Conservation (phyloP, 2,113 vertebrate species). For the Oreochromis niloticus region DNA sequence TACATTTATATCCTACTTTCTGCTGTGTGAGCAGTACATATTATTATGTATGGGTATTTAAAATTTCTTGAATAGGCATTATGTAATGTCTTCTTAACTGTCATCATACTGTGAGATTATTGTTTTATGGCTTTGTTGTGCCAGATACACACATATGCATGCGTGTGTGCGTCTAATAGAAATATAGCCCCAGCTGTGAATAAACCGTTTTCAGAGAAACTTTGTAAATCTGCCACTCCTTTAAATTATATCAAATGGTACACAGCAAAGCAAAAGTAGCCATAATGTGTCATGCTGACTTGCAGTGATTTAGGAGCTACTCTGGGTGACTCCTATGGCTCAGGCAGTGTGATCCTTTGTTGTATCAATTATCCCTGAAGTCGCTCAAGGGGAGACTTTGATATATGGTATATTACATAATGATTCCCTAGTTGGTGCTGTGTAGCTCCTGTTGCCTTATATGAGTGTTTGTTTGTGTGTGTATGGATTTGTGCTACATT, state of each 20-base stretch:
- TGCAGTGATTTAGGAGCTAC: slow-evolving; percentile 19
- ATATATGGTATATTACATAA: slow-evolving; percentile 35
- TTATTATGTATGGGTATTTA: background rate
- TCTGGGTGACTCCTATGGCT: slow-evolving; percentile 15
- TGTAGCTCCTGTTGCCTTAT: slow-evolving; percentile 3
- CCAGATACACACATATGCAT: background rate
- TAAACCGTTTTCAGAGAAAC: background rate
- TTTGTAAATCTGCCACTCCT: background rate
- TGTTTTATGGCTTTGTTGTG: background rate
- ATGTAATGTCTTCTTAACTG: background rate
- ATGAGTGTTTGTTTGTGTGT: background rate
- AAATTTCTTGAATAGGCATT: background rate
- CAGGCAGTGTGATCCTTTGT: slow-evolving; percentile 23
- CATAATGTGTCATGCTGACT: background rate
- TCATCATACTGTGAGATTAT: background rate
- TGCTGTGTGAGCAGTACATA: background rate
- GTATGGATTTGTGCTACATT: background rate
- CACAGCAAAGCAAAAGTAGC: background rate
- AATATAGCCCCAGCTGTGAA: background rate
- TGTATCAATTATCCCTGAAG: slow-evolving; percentile 47
- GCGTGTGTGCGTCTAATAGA: background rate
- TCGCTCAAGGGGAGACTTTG: slow-evolving; percentile 47
- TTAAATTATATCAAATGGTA: background rate
- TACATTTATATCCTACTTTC: background rate
- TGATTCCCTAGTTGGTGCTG: slow-evolving; percentile 12